phyloP scores from a whole-genome alignment of 1,140 invertebrate genomes.

The Apocrypta bakeri region DNA sequence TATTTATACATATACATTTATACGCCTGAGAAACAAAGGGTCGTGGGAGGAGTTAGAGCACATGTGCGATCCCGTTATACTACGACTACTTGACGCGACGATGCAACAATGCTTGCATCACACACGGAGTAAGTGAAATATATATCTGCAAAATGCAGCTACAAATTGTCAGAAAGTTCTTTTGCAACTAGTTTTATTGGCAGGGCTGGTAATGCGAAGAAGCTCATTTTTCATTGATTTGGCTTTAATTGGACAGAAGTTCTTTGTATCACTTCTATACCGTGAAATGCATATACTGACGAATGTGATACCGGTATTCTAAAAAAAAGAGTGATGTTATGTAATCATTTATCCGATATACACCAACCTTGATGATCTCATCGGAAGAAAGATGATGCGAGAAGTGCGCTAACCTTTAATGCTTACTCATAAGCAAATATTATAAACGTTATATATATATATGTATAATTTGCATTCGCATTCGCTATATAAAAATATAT shows the following conservation, averaged over 20 bases:
- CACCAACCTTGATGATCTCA: background rate
- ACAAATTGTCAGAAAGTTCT: background rate
- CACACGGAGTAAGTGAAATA: too few relatives aligned
- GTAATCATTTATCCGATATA: too few relatives aligned
- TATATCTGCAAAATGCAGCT: background rate
- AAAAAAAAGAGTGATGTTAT: too few relatives aligned
- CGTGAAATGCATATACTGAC: too few relatives aligned
- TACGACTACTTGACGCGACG: background rate
- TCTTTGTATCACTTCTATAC: background rate
- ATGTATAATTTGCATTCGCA: too few relatives aligned
- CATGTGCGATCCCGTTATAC: background rate
- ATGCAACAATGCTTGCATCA: too few relatives aligned
- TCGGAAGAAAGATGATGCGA: background rate
- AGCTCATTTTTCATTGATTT: too few relatives aligned
- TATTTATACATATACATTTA: background rate
- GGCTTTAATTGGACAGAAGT: too few relatives aligned
- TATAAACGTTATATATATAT: background rate
- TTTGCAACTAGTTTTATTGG: background rate
- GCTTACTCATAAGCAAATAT: too few relatives aligned
- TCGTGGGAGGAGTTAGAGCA: background rate
- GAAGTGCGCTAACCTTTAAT: background rate
- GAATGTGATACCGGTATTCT: too few relatives aligned
- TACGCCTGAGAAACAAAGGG: background rate
- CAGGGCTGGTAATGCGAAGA: background rate
- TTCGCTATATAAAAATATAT: too few relatives aligned